These are phyloP conservation scores for Rhodinocichla rosea DNA, from an alignment of 2,113 vertebrate genomes.

Conservation along the genomic window DNA sequence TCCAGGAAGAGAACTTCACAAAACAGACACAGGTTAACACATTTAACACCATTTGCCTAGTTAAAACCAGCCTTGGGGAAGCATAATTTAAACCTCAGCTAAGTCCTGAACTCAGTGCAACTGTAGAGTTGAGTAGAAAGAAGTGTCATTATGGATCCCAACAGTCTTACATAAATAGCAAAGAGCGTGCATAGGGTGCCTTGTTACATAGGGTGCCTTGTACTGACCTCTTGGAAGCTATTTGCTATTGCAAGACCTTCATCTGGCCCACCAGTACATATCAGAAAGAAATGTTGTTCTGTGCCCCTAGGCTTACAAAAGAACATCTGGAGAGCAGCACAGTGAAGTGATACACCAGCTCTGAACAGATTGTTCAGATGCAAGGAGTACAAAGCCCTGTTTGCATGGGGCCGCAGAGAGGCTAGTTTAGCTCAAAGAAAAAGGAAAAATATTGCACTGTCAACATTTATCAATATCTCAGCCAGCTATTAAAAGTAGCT, in stretches of 20 bases:
- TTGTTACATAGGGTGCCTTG: background rate
- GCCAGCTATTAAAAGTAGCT: background rate
- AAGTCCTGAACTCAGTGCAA: background rate
- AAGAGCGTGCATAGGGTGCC: background rate
- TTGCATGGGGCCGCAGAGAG: background rate
- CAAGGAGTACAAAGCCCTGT: rapidly evolving
- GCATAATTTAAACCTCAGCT: background rate
- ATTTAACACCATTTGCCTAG: background rate
- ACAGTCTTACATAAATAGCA: background rate
- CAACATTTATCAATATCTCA: background rate
- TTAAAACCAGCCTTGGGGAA: background rate
- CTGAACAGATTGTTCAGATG: background rate
- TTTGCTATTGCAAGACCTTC: background rate
- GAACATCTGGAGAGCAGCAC: background rate
- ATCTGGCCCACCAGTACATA: background rate
- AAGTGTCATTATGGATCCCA: background rate
- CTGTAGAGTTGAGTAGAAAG: background rate
- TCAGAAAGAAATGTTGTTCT: background rate
- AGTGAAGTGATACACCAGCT: background rate
- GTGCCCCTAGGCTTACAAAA: background rate
- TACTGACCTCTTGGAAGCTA: background rate
- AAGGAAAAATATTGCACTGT: background rate
- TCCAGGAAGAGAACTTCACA: background rate
- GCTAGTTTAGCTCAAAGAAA: background rate
- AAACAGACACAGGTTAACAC: background rate